Evolutionary conservation across 2,113 vertebrate genomes (phyloP).

Genomic region (Onychostruthus taczanowskii): DNA sequence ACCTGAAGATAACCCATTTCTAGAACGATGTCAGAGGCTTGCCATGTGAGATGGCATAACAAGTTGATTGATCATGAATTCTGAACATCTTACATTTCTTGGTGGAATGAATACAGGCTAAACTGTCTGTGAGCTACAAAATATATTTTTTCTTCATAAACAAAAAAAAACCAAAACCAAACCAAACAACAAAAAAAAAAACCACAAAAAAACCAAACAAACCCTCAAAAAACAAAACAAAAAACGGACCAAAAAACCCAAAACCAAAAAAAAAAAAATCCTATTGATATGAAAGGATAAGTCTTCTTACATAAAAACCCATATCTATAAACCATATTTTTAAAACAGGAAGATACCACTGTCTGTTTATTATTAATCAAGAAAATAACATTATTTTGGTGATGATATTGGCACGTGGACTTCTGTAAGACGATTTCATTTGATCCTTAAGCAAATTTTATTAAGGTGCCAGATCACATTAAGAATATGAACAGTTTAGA

Average conservation of each 20-base stretch:
- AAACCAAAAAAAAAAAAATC: background rate
- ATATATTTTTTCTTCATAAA: background rate
- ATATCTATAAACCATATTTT: background rate
- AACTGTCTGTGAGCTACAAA: background rate
- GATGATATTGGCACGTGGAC: background rate
- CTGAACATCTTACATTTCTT: background rate
- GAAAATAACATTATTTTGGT: background rate
- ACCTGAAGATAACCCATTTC: slow-evolving; percentile 1
- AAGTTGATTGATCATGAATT: background rate
- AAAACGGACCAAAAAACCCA: no score
- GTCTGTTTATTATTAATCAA: background rate
- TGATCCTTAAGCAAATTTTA: background rate
- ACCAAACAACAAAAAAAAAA: no score
- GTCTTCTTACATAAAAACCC: background rate
- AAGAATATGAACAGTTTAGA: background rate
- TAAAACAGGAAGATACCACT: background rate
- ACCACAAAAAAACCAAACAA: background rate
- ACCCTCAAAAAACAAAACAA: no score
- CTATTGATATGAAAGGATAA: background rate
- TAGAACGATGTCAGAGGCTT: background rate
- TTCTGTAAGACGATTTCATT: background rate
- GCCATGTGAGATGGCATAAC: background rate
- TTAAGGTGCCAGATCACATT: background rate
- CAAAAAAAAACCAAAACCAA: no score
- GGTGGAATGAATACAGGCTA: background rate